Percentiles rank a stretch among this genome's conserved stretches.
Conservation (phyloP, 2,888 invertebrate species). For the Megamerina dolium region DNA sequence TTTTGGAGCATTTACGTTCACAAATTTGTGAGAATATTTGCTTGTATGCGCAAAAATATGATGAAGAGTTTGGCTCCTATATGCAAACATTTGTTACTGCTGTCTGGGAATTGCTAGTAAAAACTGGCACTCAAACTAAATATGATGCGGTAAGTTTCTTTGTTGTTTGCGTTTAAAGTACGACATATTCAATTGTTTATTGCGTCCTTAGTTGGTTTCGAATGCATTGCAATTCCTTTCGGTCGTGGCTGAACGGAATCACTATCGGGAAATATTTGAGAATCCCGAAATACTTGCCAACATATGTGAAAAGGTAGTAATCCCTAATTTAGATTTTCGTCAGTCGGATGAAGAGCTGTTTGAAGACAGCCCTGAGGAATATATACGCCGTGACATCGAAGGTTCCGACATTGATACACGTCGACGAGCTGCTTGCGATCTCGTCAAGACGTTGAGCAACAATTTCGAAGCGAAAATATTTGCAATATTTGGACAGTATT, state of each 20-base stretch:
- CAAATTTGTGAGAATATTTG: slow-evolving; percentile 95
- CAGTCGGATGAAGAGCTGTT: slow-evolving; percentile 93
- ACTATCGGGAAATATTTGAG: slow-evolving; percentile 84
- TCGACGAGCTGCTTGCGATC: slow-evolving; percentile 91
- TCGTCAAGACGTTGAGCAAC: slow-evolving; percentile 84
- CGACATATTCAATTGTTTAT: too few species aligned
- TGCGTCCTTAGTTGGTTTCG: slow-evolving; percentile 72
- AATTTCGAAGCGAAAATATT: slow-evolving; percentile 85
- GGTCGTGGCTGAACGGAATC: slow-evolving; percentile 85
- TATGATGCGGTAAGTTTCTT: slow-evolving; percentile 71
- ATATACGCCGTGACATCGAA: slow-evolving; percentile 92
- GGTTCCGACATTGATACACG: slow-evolving; percentile 97
- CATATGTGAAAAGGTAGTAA: slow-evolving; percentile 97
- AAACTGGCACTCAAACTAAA: slow-evolving; percentile 78
- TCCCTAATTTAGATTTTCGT: slow-evolving; percentile 96
- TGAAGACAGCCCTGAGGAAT: slow-evolving; percentile 97
- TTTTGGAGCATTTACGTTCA: slow-evolving; percentile 85
- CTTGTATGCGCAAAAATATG: slow-evolving; percentile 94
- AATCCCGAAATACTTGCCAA: slow-evolving; percentile 78
- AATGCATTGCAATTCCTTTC: slow-evolving; percentile 93
- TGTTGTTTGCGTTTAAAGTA: too few species aligned
- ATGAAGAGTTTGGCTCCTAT: slow-evolving; percentile 90
- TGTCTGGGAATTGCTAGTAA: slow-evolving; percentile 85
- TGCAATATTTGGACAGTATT: slow-evolving; percentile 80
- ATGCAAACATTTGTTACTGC: slow-evolving; percentile 89